Evolutionary conservation across 53 echinoderm and acorn worm genomes (phyloP), one percentile per base, ranked within the genome.

Genomic region (Stichopus horrens): DNA sequence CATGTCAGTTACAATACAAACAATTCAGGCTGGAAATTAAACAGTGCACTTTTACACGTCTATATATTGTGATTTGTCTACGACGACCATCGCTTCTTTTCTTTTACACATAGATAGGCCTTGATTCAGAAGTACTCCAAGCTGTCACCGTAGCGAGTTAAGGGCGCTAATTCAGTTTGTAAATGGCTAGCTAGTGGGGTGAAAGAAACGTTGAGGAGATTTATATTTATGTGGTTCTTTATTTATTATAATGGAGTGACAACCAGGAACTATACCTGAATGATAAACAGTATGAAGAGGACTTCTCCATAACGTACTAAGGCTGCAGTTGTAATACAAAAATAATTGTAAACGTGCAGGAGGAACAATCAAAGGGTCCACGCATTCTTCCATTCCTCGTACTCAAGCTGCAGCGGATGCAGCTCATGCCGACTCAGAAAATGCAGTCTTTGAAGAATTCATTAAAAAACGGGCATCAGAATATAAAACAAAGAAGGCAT

Each of bases 331-430:
- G 55, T 86, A 37, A 37, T 37, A 37, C 0, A 84, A 90, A 23
- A 77, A 87, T 54, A 77, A 87, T 54, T 58, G 86, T 67, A 90
- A 90, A 76, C 54, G 10, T 9, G 55, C 54, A 23, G 76, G 77
- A 58, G 83, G 20, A 21, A 37, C 74, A 21, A 57, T 90, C 57
- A 76, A 60, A 22, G 52, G 75, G 6, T 60, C 79, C 37, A 51
- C 75, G 13, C 77, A 87, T 52, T 51, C 58, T 5, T 22, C 55
- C n/a, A 71, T 76, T 21, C 52, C 77, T 18, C 86, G 56, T 20
- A 87, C 87, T 73, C 77, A 75, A 20, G 91, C 91, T 14, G 23
- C 71, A 54, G 91, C 86, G 77, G 76, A 86, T 55, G 91, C 91
- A 16, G 87, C 87, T 19, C 37, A 37, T 37, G 91, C 87, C 5